Percentiles rank a stretch among this genome's conserved stretches.
phyloP scores from a whole-genome alignment of 2,888 invertebrate genomes.

The Scelioninae gen. 2 region DNA sequence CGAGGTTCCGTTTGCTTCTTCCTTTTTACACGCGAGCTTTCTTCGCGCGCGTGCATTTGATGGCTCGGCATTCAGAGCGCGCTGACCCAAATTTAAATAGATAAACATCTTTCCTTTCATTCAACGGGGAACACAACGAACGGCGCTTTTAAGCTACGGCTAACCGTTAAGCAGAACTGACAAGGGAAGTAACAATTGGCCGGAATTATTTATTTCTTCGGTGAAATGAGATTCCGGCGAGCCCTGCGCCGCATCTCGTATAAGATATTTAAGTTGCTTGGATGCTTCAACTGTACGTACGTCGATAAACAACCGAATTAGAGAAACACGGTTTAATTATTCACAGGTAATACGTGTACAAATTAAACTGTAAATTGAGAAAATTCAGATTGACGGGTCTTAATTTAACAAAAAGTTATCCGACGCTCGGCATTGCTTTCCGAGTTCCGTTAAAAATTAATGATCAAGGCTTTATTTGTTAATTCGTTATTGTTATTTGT shows the following conservation, averaged over 20 bases:
- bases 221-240: conserved; percentile 33
- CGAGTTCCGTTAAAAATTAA: no score
- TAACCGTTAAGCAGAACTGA: conserved; percentile 33
- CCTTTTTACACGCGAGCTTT: conserved; percentile 21
- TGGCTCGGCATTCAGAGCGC: conserved; percentile 22
- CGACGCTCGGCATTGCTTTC: no score
- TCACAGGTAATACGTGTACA: conserved; percentile 17
- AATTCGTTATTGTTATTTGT: background rate
- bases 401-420: background rate
- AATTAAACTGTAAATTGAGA: conserved; percentile 4
- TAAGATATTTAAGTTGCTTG: conserved; percentile 28
- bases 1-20: conserved; percentile 4
- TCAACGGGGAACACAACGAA: conserved; percentile 26
- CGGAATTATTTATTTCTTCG: conserved; percentile 41
- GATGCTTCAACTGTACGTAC: conserved; percentile 6
- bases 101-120: conserved; percentile 26
- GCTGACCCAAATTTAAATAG: conserved; percentile 41
- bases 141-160: conserved; percentile 14
- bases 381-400: conserved; percentile 1
- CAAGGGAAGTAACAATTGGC: conserved; percentile 40
- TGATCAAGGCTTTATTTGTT: background rate
- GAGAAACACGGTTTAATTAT: conserved; percentile 20
- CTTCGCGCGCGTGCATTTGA: conserved; percentile 11
- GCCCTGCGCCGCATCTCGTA: conserved; percentile 8
- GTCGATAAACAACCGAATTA: conserved; percentile 30